Percentiles rank a stretch among this genome's conserved stretches.
Evolutionary conservation across 2,888 invertebrate genomes (phyloP).

Genomic region (Andricus curvator): DNA sequence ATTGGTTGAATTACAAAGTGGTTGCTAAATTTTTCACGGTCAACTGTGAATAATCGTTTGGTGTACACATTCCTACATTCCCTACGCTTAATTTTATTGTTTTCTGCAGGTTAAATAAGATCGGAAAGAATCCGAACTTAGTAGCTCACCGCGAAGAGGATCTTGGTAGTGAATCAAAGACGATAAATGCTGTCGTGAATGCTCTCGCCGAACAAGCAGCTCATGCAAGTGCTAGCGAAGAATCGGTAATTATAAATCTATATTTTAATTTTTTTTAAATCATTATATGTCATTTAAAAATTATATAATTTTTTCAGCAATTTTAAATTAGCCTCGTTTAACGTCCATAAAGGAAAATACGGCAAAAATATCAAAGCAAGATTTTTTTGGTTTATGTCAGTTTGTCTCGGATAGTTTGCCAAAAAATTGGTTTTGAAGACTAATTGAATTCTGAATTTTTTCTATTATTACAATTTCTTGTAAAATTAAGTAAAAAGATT

Average conservation of each 20-base stretch:
- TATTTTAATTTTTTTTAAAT: not conserved
- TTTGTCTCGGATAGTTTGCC: too few species aligned
- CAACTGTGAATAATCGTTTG: constrained; percentile 74
- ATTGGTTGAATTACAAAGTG: constrained; percentile 18
- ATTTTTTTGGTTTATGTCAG: too few species aligned
- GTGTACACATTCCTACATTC: constrained; percentile 74
- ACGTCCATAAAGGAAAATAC: too few species aligned
- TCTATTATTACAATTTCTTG: too few species aligned
- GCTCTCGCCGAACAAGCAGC: constrained; percentile 95
- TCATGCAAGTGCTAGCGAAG: constrained; percentile 88
- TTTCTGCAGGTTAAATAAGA: constrained; percentile 91
- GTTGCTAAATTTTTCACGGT: constrained; percentile 58
- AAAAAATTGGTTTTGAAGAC: too few species aligned
- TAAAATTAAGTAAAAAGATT: too few species aligned
- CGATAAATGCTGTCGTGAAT: constrained; percentile 95
- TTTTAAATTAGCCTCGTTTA: too few species aligned
- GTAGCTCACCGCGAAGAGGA: constrained; percentile 88
- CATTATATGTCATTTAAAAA: too few species aligned
- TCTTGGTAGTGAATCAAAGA: constrained; percentile 86
- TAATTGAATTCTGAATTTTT: too few species aligned
- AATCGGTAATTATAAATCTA: constrained; percentile 80
- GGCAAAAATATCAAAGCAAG: too few species aligned
- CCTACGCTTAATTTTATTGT: constrained; percentile 77
- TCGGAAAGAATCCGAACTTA: constrained; percentile 97
- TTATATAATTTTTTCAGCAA: too few species aligned